These are phyloP conservation scores for Penaeus japonicus DNA, from an alignment of 1,140 invertebrate species.

Conservation along the genomic window DNA sequence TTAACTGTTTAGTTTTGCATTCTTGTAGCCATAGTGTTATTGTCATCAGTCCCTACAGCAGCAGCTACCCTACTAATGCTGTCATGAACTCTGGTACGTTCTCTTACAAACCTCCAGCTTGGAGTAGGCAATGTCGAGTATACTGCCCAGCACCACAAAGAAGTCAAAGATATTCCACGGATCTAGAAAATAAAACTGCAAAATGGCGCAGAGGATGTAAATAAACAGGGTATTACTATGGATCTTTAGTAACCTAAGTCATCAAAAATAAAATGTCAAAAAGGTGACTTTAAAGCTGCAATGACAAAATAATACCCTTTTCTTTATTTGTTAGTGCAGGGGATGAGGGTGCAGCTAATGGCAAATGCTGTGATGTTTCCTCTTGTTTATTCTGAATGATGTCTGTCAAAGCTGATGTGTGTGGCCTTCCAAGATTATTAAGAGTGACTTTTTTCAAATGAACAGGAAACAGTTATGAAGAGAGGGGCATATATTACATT, in stretches of 20 bases:
- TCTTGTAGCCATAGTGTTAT: neutral
- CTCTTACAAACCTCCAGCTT: constrained; percentile 81
- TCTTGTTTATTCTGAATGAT: too few relatives aligned
- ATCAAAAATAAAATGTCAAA: constrained; percentile 17
- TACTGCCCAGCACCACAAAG: constrained; percentile 97
- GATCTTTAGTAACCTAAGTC: neutral
- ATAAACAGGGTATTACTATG: neutral
- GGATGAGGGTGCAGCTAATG: too few relatives aligned
- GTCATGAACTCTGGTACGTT: constrained; percentile 60
- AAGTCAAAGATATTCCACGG: constrained; percentile 99
- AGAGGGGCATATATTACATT: too few relatives aligned
- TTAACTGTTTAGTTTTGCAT: neutral
- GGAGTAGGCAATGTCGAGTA: constrained; percentile 98
- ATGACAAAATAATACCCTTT: too few relatives aligned
- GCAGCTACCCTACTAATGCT: constrained; percentile 33
- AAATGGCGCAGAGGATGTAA: constrained; percentile 55
- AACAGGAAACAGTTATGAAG: too few relatives aligned
- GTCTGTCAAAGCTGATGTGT: too few relatives aligned
- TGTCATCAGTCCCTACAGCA: constrained; percentile 43
- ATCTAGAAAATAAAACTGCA: constrained; percentile 98
- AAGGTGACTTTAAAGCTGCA: neutral
- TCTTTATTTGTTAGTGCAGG: too few relatives aligned
- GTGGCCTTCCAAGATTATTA: too few relatives aligned
- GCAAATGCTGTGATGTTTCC: too few relatives aligned
- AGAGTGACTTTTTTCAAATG: too few relatives aligned